Evolutionary conservation across 2,888 invertebrate genomes (phyloP).

Genomic region (Apodemia hepburni): DNA sequence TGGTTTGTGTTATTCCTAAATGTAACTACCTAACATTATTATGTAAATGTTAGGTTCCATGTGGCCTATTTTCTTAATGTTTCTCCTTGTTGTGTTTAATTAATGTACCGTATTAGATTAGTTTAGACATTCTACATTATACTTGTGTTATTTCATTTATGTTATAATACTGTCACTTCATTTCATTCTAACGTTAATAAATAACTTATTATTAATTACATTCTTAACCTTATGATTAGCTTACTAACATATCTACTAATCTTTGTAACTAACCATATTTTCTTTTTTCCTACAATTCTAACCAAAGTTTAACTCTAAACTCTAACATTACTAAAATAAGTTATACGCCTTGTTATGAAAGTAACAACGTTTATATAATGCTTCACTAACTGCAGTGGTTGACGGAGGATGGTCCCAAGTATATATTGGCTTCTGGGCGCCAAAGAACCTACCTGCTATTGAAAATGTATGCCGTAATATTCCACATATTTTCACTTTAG

Average conservation of each 20-base stretch:
- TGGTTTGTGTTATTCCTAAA: slow-evolving; percentile 24
- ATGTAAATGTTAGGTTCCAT: slow-evolving; percentile 28
- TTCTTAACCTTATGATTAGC: background rate
- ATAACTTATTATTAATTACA: slow-evolving; percentile 3
- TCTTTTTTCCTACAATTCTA: background rate
- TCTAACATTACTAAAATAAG: slow-evolving; percentile 18
- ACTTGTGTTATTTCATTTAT: slow-evolving; percentile 18
- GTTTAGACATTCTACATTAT: slow-evolving; percentile 21
- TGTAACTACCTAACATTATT: background rate
- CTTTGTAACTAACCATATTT: background rate
- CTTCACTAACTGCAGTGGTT: slow-evolving; percentile 50
- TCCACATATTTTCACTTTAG: slow-evolving; percentile 14
- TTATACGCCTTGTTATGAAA: slow-evolving; percentile 23
- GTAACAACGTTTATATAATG: slow-evolving; percentile 31
- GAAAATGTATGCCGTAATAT: slow-evolving; percentile 30
- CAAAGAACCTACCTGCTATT: slow-evolving; percentile 52
- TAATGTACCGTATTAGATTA: slow-evolving; percentile 36
- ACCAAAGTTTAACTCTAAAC: background rate
- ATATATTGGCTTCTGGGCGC: slow-evolving; percentile 60
- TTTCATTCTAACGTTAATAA: background rate
- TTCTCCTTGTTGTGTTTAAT: slow-evolving; percentile 23
- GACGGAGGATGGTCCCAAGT: slow-evolving; percentile 51
- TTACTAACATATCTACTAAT: background rate
- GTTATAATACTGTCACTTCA: slow-evolving; percentile 20
- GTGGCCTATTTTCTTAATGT: slow-evolving; percentile 21